Percentiles rank a stretch among this genome's conserved stretches.
These are phyloP conservation scores for Chelon auratus DNA, from an alignment of 2,797 vertebrate species.

Conservation along the genomic window DNA sequence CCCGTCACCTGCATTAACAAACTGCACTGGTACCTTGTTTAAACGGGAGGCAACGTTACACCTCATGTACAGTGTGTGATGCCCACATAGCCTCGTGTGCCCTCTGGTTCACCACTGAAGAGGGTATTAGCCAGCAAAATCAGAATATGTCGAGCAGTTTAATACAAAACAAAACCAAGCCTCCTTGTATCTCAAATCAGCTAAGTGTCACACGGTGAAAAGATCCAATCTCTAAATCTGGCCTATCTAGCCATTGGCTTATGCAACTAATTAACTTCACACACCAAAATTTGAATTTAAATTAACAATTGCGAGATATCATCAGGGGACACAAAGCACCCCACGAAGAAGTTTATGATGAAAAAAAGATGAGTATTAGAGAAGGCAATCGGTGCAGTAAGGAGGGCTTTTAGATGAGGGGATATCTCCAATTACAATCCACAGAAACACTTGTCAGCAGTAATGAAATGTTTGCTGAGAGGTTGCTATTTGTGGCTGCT, in stretches of 20 bases:
- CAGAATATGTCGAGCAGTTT: constrained; percentile 12
- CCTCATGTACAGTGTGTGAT: not conserved
- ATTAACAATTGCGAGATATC: constrained; percentile 83
- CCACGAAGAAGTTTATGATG: constrained; percentile 79
- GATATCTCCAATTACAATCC: constrained; percentile 86
- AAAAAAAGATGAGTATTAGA: constrained; percentile 78
- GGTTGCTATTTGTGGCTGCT: constrained; percentile 77
- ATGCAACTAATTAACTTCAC: constrained; percentile 84
- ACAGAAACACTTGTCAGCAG: constrained; percentile 83
- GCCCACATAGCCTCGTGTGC: not conserved
- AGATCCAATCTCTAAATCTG: constrained; percentile 74
- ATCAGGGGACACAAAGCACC: constrained; percentile 81
- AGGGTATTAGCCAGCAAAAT: constrained; percentile 24
- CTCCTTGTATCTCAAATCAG: constrained; percentile 64
- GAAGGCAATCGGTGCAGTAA: constrained; percentile 75
- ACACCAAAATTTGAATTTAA: constrained; percentile 86
- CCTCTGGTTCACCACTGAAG: not conserved
- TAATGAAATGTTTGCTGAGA: constrained; percentile 86
- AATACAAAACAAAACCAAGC: constrained; percentile 42
- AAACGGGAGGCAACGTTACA: constrained; percentile 1
- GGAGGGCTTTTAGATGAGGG: constrained; percentile 78
- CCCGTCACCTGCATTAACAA: constrained; percentile 41
- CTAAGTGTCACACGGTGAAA: constrained; percentile 69
- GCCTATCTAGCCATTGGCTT: constrained; percentile 75
- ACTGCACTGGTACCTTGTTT: constrained; percentile 1